Base-by-base conservation (phyloP, 2,797 vertebrate genomes). In the Octomys mimax region DNA sequence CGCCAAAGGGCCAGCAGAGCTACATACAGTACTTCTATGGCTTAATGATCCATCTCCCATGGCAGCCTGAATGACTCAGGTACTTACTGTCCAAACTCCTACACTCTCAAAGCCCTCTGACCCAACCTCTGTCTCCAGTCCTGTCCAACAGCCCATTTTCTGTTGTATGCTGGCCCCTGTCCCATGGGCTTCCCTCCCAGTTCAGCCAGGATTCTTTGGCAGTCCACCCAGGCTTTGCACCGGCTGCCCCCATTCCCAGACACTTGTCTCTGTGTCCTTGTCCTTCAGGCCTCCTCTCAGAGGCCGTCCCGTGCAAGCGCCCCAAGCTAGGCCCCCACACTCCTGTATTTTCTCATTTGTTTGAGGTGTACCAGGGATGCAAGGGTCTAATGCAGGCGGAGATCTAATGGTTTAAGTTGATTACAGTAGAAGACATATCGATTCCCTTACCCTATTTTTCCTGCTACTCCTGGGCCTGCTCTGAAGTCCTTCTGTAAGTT, bases 121-220 rank as follows among this genome's bases (percentile, higher is more conserved):
- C 6, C 28, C 2, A 5, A 19, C 39, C 61, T 94, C 54, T 24
- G 4, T 62, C 59, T 46, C 52, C 4, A n/a, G 28, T 36, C 59
- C 61, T 16, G 0, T 33, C 57, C 49, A 0, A 0, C 2, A 46
- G 2, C 13, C 5, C 11, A 3, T 1, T 31, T 66, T 75, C 54
- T 26, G 46, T 3, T 0, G 0, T 8, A 26, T 0, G 4, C 39
- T 54, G 90, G 62, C 42, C 86, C 89, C 26, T 4, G 19, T 84
- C 52, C 1, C 36, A 33, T 1, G 57, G 52, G 61, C 49, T 77
- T 66, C 83, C 42, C 11, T 13, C 57, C 73, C 89, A 54, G 91
- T 79, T 66, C 61, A 61, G 66, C 73, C 61, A 77, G 39, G 39
- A 82, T 49, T 57, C 33, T 14, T 0, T 36, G 36, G 59, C 61